phyloP scores from a whole-genome alignment of 2,113 vertebrate species.

The Mormyrus lacerda region DNA sequence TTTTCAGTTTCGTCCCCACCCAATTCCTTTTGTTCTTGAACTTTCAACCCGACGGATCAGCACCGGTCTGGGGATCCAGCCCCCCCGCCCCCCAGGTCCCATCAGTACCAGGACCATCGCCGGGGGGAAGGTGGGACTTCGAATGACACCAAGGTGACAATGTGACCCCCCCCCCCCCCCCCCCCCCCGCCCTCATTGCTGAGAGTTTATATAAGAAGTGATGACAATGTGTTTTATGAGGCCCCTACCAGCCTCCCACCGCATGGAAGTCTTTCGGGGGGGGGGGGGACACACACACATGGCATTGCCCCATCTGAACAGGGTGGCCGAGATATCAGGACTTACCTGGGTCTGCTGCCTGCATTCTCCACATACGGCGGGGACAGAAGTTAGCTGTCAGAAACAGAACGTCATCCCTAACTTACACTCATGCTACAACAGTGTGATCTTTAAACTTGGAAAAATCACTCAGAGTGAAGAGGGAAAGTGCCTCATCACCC shows the following conservation, averaged over 20 bases:
- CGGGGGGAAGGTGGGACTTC: slow-evolving; percentile 44
- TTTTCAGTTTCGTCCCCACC: slow-evolving; percentile 13
- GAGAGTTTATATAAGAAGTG: slow-evolving; percentile 62
- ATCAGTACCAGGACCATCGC: slow-evolving; percentile 57
- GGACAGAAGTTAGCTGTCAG: not conserved
- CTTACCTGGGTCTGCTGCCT: not conserved
- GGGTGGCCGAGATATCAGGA: not conserved
- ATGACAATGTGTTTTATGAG: slow-evolving; percentile 66
- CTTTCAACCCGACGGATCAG: not conserved
- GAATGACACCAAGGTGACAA: slow-evolving; percentile 43
- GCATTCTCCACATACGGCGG: not conserved
- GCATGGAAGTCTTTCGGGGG: slow-evolving; percentile 38
- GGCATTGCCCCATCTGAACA: slow-evolving; percentile 15
- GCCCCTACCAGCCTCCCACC: slow-evolving; percentile 33
- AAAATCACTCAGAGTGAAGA: not conserved
- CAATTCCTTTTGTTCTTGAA: not conserved
- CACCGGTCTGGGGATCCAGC: not conserved
- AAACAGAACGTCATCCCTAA: not conserved
- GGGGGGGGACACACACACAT: slow-evolving; percentile 26
- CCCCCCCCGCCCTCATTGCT: slow-evolving; percentile 50
- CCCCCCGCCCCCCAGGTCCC: slow-evolving; percentile 41
- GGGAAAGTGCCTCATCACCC: not conserved
- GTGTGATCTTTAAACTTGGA: not conserved
- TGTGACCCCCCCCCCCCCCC: slow-evolving; percentile 52
- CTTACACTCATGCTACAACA: not conserved